Conservation (phyloP, 2,797 vertebrate genomes). For the Tangara arthus region DNA sequence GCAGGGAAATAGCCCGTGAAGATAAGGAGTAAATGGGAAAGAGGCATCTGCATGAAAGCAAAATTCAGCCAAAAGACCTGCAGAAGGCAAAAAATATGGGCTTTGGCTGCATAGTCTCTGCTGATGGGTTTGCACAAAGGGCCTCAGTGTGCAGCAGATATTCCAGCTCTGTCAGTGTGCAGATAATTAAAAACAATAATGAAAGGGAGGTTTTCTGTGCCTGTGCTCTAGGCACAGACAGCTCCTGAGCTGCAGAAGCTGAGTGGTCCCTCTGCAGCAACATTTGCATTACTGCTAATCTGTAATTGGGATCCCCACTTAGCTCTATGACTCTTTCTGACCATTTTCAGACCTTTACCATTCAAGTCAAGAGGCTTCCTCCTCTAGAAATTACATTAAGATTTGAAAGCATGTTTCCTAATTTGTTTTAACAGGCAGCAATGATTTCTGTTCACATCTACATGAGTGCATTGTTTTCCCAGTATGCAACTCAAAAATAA, state of each 20-base stretch:
- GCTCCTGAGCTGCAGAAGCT: conserved; percentile 6
- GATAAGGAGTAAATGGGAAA: background rate
- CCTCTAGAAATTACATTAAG: conserved; percentile 37
- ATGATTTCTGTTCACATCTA: background rate
- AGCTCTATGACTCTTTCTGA: conserved; percentile 41
- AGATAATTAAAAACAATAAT: conserved; percentile 50
- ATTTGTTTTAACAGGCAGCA: conserved; percentile 34
- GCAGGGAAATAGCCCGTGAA: background rate
- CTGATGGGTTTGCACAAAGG: background rate
- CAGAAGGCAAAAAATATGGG: background rate
- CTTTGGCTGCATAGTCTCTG: background rate
- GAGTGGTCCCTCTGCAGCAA: conserved; percentile 40
- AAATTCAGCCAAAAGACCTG: background rate
- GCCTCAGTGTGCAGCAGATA: background rate
- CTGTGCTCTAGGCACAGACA: background rate
- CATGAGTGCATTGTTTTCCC: background rate
- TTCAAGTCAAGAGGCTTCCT: conserved; percentile 53
- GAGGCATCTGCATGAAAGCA: background rate
- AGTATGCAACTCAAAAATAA: background rate
- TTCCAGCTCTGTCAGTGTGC: background rate
- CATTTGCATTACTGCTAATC: conserved; percentile 51
- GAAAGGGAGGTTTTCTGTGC: conserved; percentile 12
- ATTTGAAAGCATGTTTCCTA: conserved; percentile 36
- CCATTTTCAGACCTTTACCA: conserved; percentile 60
- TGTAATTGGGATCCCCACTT: conserved; percentile 58